Base-by-base conservation (phyloP, 2,888 invertebrate species). In the Amblyjoppa proteus region DNA sequence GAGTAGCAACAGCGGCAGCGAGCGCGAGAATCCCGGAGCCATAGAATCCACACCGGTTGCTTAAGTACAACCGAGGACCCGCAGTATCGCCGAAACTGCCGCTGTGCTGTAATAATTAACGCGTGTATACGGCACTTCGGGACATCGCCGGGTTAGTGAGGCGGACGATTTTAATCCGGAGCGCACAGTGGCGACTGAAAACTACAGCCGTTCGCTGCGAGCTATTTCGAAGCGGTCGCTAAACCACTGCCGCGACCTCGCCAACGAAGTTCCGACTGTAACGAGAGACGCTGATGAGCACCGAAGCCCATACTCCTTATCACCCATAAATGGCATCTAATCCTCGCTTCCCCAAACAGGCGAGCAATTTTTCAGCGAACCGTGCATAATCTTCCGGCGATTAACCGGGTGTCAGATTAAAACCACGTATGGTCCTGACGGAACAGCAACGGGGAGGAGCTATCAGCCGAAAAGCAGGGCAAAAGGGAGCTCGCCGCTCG, bases 91-190 rank as follows among this genome's bases (percentile, higher is more conserved):
- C 77, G 28, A 75, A 81, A 81, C 53, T 73, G 77, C 31, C 69
- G 31, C 76, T 13, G 7, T 53, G 34, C 45, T 53, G 58, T 66
- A 78, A 85, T 85, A 81, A 85, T 81, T 78, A 85, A 81, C 84
- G 77, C 53, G 69, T 85, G 74, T 11, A 74, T 74, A 74, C 31
- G 20, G 61, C 64, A 69, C 78, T 78, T 64, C n/a, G 81, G 69
- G 41, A 69, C 51, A 73, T 68, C 41, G 76, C 51, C 56, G 7
- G 68, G 71, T 73, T 74, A 81, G 81, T 77, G 77, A 68, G 81
- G 81, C 81, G 77, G 81, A 84, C 81, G 70, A 81, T 74, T 81
- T 81, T 81, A 78, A 84, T 78, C 81, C 81, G 77, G 73, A 84
- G 73, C 74, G 68, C 73, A 73, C 73, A 73, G 73, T 41, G 84